Percentiles rank a stretch among this genome's conserved stretches.
These are phyloP conservation scores for Pantelozetes paolii DNA, from an alignment of 2,888 invertebrate species.

Conservation along the genomic window DNA sequence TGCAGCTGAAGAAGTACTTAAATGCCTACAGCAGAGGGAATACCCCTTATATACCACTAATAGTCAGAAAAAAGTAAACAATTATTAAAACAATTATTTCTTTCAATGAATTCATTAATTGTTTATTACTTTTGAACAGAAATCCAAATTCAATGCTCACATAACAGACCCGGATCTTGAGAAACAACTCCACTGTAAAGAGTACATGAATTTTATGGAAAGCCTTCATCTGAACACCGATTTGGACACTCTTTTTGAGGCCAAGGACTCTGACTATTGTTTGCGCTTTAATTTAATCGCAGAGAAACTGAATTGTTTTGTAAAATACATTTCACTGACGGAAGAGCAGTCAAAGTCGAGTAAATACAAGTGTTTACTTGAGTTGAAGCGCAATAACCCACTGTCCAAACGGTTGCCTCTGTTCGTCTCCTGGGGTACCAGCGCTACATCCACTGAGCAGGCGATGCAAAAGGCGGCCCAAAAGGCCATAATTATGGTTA, in stretches of 20 bases:
- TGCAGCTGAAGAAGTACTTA: conserved; percentile 4
- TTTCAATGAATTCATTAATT: not conserved
- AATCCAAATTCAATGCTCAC: not conserved
- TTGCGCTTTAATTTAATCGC: not conserved
- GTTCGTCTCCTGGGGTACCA: conserved; percentile 29
- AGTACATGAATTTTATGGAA: not conserved
- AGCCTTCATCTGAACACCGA: not conserved
- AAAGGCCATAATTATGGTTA: conserved; percentile 28
- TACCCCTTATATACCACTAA: not conserved
- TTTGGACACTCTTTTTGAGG: not conserved
- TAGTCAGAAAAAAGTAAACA: not conserved
- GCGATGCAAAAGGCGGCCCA: conserved; percentile 26
- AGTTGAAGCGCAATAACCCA: not conserved
- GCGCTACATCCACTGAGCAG: not conserved
- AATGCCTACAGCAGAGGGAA: not conserved
- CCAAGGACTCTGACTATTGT: conserved; percentile 18
- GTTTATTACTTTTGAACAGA: conserved; percentile 1
- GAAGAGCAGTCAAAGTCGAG: not conserved
- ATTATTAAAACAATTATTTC: not conserved
- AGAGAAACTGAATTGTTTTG: conserved; percentile 6
- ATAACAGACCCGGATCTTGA: not conserved
- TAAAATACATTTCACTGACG: not conserved
- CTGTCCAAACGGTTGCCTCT: not conserved
- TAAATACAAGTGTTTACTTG: conserved; percentile 16
- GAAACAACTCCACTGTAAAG: not conserved